phyloP scores from a whole-genome alignment of 1,140 invertebrate species.

The Maniola jurtina region DNA sequence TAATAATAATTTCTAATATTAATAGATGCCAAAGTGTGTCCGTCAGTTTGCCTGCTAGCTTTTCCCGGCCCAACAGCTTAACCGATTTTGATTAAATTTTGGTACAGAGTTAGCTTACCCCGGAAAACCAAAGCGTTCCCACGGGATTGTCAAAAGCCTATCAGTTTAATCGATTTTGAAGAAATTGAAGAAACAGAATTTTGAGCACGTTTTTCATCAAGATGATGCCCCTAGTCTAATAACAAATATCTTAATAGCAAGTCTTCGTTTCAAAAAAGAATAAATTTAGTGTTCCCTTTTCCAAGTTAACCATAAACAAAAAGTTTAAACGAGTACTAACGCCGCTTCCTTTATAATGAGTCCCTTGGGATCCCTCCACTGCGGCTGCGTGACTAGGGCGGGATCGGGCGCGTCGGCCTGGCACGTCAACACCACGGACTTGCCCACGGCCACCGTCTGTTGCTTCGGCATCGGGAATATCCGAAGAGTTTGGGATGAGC shows the following conservation, averaged over 20 bases:
- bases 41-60: no score
- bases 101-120: no score
- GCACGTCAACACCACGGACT: conserved; percentile 85
- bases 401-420: conserved; percentile 81
- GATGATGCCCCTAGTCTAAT: background rate
- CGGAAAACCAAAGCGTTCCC: no score
- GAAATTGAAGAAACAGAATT: background rate
- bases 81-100: no score
- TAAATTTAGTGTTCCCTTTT: background rate
- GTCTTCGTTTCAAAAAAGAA: background rate
- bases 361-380: conserved; percentile 85
- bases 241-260: background rate
- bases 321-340: conserved; percentile 67
- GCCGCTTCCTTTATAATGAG: conserved; percentile 82
- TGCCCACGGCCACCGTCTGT: conserved; percentile 84
- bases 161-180: no score
- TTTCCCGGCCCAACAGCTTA: no score
- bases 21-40: no score
- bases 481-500: conserved; percentile 76
- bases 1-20: no score
- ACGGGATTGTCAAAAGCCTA: no score
- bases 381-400: conserved; percentile 81
- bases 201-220: background rate
- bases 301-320: conserved; percentile 9
- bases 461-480: conserved; percentile 83